These are phyloP conservation scores for Melanerpes formicivorus DNA, from an alignment of 2,113 vertebrate species.

Conservation along the genomic window DNA sequence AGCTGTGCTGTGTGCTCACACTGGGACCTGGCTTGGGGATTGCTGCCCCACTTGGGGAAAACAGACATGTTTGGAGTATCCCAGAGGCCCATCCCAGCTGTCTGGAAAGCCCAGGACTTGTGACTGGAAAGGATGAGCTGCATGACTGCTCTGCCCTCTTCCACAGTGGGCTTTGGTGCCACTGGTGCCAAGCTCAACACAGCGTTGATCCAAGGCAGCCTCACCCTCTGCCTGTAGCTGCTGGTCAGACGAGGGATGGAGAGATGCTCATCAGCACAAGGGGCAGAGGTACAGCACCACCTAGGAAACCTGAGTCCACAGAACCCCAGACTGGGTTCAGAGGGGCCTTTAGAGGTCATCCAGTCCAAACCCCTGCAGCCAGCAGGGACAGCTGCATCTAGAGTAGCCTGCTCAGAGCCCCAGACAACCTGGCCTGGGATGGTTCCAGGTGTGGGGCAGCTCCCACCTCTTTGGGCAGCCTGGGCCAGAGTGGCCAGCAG, in stretches of 20 bases:
- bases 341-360: not conserved
- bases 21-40: not conserved
- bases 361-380: no score
- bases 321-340: not conserved
- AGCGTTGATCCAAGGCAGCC: not conserved
- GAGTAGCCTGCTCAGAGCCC: not conserved
- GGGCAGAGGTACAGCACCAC: not conserved
- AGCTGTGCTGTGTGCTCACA: not conserved
- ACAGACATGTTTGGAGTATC: not conserved
- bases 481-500: no score
- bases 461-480: not conserved
- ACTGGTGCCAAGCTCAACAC: not conserved
- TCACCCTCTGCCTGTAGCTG: not conserved
- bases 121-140: not conserved
- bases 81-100: fast-evolving
- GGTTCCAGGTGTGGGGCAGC: not conserved
- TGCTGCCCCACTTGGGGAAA: not conserved
- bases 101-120: not conserved
- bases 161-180: fast-evolving
- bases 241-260: not conserved
- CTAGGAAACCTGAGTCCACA: not conserved
- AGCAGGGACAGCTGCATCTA: not conserved
- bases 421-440: not conserved
- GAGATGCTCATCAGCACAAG: not conserved
- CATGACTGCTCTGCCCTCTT: not conserved